Percentiles rank a stretch among this genome's conserved stretches.
Conservation (phyloP, 2,888 invertebrate species). For the Pherbina coryleti region DNA sequence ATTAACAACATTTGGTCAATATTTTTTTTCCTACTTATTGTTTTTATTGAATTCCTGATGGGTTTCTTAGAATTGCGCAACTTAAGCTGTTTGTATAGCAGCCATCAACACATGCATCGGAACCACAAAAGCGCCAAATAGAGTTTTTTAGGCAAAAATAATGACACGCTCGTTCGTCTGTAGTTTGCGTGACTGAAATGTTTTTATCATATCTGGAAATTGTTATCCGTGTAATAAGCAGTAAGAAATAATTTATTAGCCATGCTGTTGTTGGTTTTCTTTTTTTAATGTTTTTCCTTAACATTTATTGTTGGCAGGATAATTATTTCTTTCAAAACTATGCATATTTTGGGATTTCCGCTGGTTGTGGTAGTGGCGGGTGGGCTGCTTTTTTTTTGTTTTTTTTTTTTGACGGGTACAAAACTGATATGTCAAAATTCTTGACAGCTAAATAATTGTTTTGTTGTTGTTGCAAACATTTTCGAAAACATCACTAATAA, state of each 20-base stretch:
- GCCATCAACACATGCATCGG: not conserved
- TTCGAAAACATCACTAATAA: not conserved
- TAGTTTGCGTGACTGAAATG: constrained; percentile 61
- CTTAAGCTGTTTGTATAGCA: constrained; percentile 19
- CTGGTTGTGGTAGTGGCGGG: not conserved
- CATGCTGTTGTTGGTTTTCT: constrained; percentile 7
- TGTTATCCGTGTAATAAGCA: constrained; percentile 52
- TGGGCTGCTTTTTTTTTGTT: not conserved
- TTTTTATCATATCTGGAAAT: constrained; percentile 59
- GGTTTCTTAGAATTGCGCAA: constrained; percentile 23
- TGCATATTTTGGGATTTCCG: not conserved
- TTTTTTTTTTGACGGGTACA: constrained; percentile 29
- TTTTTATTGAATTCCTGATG: not conserved
- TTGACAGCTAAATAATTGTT: constrained; percentile 61
- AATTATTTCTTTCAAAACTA: constrained; percentile 26
- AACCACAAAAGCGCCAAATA: constrained; percentile 47
- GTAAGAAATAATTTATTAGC: constrained; percentile 37
- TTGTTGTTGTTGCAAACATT: constrained; percentile 24
- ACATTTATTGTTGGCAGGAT: constrained; percentile 17
- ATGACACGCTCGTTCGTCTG: constrained; percentile 35
- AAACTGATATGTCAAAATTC: constrained; percentile 59
- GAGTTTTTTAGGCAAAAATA: constrained; percentile 58
- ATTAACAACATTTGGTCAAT: not conserved
- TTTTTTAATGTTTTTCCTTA: not conserved
- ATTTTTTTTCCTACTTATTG: not conserved